Evolutionary conservation across 2,113 vertebrate genomes (phyloP), one percentile per base, ranked within the genome.

Genomic region (Hippopotamus amphibius): DNA sequence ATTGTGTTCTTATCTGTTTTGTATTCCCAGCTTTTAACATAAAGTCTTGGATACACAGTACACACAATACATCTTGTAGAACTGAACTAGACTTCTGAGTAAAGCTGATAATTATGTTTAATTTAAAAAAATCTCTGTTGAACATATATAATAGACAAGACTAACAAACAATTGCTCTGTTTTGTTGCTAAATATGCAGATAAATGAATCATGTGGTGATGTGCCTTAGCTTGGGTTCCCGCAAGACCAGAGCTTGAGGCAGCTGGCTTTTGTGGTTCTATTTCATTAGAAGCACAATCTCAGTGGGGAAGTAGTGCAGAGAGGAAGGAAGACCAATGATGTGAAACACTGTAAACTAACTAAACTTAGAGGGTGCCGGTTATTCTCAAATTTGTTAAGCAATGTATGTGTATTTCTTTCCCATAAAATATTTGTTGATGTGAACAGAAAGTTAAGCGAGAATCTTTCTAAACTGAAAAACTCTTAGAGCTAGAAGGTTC

Each of bases 401-500:
- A 92, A 85, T 81, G 37, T 59, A 53, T 55, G 5, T 68, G 13
- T n/a, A 3, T 83, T 92, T 90, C 16, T 92, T 95, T 83, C n/a
- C 74, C 19, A 68, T 79, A 43, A 90, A 88, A 79, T 95, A 53
- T 72, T 90, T 92, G 28, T 90, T 46, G 3, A 43, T 88, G 6
- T 59, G 22, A 91, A 72, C 22, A 55, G 14, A 93, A 83, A 68
- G 63, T 76, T 74, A 85, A 91, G 48, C 48, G 84, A 79, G 82
- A 89, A 13, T 92, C 13, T 82, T 89, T 92, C 37, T 91, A 59
- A 92, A 77, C 68, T 93, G 66, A 81, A 91, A 96, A 69, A 30
- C 11, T 65, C 1, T 85, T 76, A 86, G 65, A 85, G 59, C 59
- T 95, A 13, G 46, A 94, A 85, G 61, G 59, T 81, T 79, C 48